Evolutionary conservation across 2,888 invertebrate species (phyloP), one percentile per base, ranked within the genome.

Genomic region (Drepanosiphum platanoidis): DNA sequence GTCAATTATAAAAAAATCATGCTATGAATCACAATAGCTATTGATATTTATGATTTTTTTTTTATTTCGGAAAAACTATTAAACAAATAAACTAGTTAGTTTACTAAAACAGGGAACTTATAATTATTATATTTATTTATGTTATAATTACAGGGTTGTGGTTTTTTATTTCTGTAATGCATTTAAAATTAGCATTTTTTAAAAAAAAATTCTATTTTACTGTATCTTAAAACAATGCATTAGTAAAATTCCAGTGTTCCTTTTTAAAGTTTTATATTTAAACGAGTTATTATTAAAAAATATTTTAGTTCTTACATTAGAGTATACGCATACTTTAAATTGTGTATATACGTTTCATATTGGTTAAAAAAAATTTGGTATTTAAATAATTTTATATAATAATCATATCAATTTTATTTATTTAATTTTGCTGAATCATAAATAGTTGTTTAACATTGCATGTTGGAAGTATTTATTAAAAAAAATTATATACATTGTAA

Each of bases 1-100:
- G 22, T 72, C 39, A 72, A 82, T 72, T 61, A 72, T 72, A 61
- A 61, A 72, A n/a, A 61, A 58, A 72, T 72, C 61, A 71, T 27
- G n/a, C 27, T 18, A 78, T 39, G 18, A 64, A 77, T 64, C 42
- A 11, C 64, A 39, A 64, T 52, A 30, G 18, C 18, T 30, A 18
- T 77, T 39, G 36, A 64, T 64, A 64, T 30, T 64, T 30, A 27
- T 18, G 5, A 18, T 18, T 18, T 66, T 66, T 30, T 74, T 22
- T 7, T 8, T 30, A 46, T 22, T 7, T 8, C 8, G 46, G 7
- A 32, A 61, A 32, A 66, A 78, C 42, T 4, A 30, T 15, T 66
- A 15, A 7, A 3, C 7, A 66, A 66, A 42, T 79, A 79, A 79
- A 66, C n/a, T 32, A n/a, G 42, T 66, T n/a, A 13, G 30, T 42